Conservation (phyloP, 2,797 vertebrate genomes). For the Acipenser ruthenus region DNA sequence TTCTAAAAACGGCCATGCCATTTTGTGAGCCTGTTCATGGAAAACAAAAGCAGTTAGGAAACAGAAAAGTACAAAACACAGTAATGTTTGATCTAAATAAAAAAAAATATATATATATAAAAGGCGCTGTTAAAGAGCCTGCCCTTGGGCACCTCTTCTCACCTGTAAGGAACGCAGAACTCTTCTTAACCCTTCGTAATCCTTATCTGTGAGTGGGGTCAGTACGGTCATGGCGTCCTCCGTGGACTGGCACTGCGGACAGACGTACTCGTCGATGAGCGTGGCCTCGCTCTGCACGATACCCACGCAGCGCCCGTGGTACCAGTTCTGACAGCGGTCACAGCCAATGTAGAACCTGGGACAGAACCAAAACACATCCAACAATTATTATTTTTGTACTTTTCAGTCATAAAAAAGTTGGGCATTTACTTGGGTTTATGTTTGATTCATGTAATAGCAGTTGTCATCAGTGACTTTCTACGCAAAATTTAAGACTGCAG, state of each 20-base stretch:
- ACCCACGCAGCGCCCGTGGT: conserved; percentile 94
- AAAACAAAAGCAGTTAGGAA: not conserved
- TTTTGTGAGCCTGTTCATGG: conserved; percentile 76
- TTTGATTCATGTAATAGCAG: too few relatives aligned
- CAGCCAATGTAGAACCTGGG: conserved; percentile 96
- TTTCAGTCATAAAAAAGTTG: too few relatives aligned
- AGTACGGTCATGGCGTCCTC: conserved; percentile 98
- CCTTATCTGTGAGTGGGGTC: conserved; percentile 89
- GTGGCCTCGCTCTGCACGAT: conserved; percentile 95
- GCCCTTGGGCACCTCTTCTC: conserved; percentile 10
- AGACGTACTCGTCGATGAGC: conserved; percentile 94
- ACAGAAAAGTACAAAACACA: not conserved
- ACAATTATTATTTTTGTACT: too few relatives aligned
- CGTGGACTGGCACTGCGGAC: conserved; percentile 94
- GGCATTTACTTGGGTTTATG: too few relatives aligned
- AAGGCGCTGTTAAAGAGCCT: conserved; percentile 35
- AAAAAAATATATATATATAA: conserved; percentile 35
- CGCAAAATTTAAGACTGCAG: too few relatives aligned
- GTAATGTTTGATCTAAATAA: not conserved
- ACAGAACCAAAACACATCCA: conserved; percentile 49
- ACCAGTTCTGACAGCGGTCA: conserved; percentile 98
- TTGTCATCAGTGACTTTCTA: too few relatives aligned
- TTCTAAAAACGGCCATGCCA: conserved; percentile 76
- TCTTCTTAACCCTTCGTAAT: conserved; percentile 87
- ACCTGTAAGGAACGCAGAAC: conserved; percentile 93